Base-by-base conservation (phyloP, 2,888 invertebrate species). In the Sminthurinus aureus region DNA sequence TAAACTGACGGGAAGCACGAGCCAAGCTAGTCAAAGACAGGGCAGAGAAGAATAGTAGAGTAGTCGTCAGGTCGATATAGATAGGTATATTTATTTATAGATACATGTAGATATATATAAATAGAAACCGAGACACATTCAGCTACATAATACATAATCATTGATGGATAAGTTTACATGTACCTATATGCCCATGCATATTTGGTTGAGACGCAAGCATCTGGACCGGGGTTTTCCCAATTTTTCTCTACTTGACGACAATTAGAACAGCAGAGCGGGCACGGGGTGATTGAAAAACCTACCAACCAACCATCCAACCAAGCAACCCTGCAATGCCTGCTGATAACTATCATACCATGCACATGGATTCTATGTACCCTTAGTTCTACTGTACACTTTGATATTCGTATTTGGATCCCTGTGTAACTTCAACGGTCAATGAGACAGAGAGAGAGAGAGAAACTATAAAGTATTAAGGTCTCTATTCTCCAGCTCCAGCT, bases 1-100 rank as follows among this genome's bases (percentile, higher is more conserved):
- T 86, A 87, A 87, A 87, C 87, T 87, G 86, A 87, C 84, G 84
- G 69, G 75, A 64, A 20, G 84, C 80, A 84, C 82, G 84, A 82
- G 84, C 73, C 69, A 69, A n/a, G 22, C 69, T 11, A n/a, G 11
- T 22, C 69, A 22, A 15, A n/a, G 11, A 69, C 67, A 67, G 6
- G 9, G 69, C 1, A 69, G 20, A 22, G 69, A 69, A 11, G 15
- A 11, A 58, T 15, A 58, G 11, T 12, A 58, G 8, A 22, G 69
- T 18, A n/a, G 64, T 15, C 15, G 9, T 15, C 18, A 64, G 2
- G 3, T 18, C 15, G 2, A n/a, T 15, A 8, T 15, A 64, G 0
- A n/a, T 15, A 64, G 3, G 64, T 2, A 64, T 18, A 64, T 3
- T 18, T 15, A 18, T n/a, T n/a, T 64, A n/a, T n/a, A 64, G 64